Evolutionary conservation across 2,113 vertebrate genomes (phyloP).

Genomic region (Willisornis vidua): DNA sequence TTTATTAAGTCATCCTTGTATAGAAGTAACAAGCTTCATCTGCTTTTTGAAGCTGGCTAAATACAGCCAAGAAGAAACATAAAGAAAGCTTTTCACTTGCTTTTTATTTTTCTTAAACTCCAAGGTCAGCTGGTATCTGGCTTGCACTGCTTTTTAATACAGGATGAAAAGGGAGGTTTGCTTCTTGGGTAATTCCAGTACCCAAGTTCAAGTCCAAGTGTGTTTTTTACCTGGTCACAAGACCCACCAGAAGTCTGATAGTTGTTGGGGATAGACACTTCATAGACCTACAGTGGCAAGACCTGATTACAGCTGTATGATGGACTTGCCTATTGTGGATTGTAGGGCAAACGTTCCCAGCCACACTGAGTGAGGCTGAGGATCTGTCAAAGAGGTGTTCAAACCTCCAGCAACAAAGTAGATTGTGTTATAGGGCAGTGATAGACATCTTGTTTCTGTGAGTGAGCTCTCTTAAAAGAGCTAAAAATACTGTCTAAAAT

Average conservation of each 20-base stretch:
- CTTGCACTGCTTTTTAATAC: background rate
- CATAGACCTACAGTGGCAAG: background rate
- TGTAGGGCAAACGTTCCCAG: background rate
- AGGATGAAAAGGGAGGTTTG: background rate
- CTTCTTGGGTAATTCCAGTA: background rate
- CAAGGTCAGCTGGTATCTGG: background rate
- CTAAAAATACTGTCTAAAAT: background rate
- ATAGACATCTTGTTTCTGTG: background rate
- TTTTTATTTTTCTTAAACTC: background rate
- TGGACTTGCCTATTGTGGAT: background rate
- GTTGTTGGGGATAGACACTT: background rate
- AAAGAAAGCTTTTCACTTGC: slow-evolving; percentile 29
- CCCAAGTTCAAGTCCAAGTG: background rate
- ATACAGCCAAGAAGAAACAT: background rate
- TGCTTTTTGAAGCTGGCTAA: slow-evolving; percentile 24
- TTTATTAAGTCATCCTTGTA: slow-evolving; percentile 59
- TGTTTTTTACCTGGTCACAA: background rate
- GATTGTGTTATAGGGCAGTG: background rate
- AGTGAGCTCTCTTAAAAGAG: background rate
- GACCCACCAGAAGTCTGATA: background rate
- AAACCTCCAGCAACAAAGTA: background rate
- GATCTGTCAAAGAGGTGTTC: background rate
- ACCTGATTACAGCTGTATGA: background rate
- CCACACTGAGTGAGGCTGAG: rapidly evolving
- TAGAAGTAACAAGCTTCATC: slow-evolving; percentile 27